phyloP scores from a whole-genome alignment of 92 coral and sea anemone species.

The Palythoa grandiflora region DNA sequence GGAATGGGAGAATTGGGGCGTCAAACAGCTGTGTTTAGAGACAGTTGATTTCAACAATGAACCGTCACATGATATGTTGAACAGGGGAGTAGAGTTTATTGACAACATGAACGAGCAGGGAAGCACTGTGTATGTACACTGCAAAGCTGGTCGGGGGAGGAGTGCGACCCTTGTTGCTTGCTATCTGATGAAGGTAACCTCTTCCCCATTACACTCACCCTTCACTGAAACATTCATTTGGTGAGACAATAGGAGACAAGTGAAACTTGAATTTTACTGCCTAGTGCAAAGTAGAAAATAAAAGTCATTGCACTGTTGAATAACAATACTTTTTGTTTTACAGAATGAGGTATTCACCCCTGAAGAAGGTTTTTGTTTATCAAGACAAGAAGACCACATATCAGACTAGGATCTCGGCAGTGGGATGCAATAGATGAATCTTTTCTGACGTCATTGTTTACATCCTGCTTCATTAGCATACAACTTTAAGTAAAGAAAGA shows the following conservation, averaged over 20 bases:
- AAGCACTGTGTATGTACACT: conserved; percentile 90
- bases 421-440: conserved; percentile 92
- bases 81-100: conserved; percentile 85
- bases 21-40: conserved; percentile 76
- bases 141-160: conserved; percentile 97
- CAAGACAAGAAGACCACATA: conserved; percentile 84
- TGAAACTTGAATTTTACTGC: too few species aligned
- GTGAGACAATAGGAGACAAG: too few species aligned
- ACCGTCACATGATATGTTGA: conserved; percentile 83
- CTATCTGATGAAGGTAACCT: conserved; percentile 87
- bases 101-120: conserved; percentile 69
- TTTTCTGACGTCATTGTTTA: too few species aligned
- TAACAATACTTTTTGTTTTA: not conserved
- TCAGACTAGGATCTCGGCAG: conserved; percentile 82
- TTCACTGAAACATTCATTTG: not conserved
- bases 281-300: too few species aligned
- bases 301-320: too few species aligned
- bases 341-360: conserved; percentile 80
- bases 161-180: conserved; percentile 96
- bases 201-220: not conserved
- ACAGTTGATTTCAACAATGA: conserved; percentile 95
- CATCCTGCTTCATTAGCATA: too few species aligned
- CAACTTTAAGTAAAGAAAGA: too few species aligned
- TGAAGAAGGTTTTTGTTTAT: conserved; percentile 68
- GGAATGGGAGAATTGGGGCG: conserved; percentile 92